Percentiles rank a stretch among this genome's conserved stretches.
phyloP scores from a whole-genome alignment of 2,113 vertebrate species.

The Eulacestoma nigropectus region DNA sequence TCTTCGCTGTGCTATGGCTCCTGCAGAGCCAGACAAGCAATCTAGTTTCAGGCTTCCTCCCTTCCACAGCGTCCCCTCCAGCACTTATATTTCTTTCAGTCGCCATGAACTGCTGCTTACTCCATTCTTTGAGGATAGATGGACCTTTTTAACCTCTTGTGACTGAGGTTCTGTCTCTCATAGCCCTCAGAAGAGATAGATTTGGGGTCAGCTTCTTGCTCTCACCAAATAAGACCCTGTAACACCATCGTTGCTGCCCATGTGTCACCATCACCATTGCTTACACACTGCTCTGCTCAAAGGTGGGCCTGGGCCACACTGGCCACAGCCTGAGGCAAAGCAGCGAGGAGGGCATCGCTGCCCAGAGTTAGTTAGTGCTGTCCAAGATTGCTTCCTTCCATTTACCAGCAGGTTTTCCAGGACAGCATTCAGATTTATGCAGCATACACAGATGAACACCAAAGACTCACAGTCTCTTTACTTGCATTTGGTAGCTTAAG shows the following conservation, averaged over 20 bases:
- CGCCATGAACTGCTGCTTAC: slow-evolving; percentile 7
- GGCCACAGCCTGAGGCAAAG: background rate
- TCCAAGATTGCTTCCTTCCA: background rate
- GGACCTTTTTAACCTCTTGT: slow-evolving; percentile 7
- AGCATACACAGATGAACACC: background rate
- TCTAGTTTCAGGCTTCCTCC: slow-evolving; percentile 5
- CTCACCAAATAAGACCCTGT: background rate
- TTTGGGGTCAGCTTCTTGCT: background rate
- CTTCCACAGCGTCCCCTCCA: background rate
- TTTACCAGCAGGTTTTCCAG: background rate
- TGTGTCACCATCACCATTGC: background rate
- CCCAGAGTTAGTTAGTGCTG: background rate
- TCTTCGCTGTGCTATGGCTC: background rate
- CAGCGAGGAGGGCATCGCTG: background rate
- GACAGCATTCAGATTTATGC: background rate
- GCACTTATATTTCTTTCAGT: background rate
- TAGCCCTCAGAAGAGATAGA: background rate
- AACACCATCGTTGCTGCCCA: rapidly evolving
- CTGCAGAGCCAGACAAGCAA: background rate
- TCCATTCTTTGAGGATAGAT: slow-evolving; percentile 17
- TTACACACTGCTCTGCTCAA: background rate
- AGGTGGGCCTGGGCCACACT: background rate
- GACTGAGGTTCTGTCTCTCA: background rate
- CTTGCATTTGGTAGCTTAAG: background rate
- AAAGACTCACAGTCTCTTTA: background rate